Evolutionary conservation across 2,797 vertebrate genomes (phyloP), one percentile per base, ranked within the genome.

Genomic region (Nyctibius grandis): DNA sequence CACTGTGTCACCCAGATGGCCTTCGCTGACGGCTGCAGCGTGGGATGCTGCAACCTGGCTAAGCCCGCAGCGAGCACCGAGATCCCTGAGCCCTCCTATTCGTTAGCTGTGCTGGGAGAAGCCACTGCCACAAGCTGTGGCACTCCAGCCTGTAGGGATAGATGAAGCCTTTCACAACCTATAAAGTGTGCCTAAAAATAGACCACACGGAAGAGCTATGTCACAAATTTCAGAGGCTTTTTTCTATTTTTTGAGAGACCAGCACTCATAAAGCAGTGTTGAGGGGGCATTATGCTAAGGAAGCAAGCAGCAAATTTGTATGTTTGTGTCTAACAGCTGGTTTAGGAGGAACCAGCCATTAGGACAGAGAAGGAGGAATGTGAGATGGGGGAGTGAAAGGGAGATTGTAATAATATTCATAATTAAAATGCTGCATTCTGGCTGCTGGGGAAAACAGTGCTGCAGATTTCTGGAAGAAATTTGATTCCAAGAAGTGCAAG

Each of bases 401-500:
- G 89, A 90, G 94, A 87, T 72, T 96, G 87, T 94, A 95, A 96
- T 95, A 95, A 97, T 90, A 93, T 42, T 91, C 83, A 83, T 90
- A 96, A 97, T 97, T 97, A 97, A 97, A 97, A 93, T 79, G 44
- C 78, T 93, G 61, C 88, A 95, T 96, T 95, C 64, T 91, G 89
- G 80, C 93, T 92, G 86, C 64, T 90, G 91, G 76, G 80, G 90
- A 84, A 91, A 93, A 77, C 47, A 57, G 73, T 54, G 88, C 91
- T 95, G 84, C 91, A 93, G 93, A 82, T 95, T 91, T 95, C 94
- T 95, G 91, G 88, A 81, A 88, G 98, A 98, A 98, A 98, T 96
- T 78, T 95, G 97, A 98, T 96, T 97, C 97, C 95, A 86, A 93
- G 91, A 95, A 98, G 97, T 97, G 97, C 96, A 93, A n/a, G 92